Evolutionary conservation across 2,113 vertebrate genomes (phyloP), one percentile per base, ranked within the genome.

Genomic region (Chelonoidis abingdonii): DNA sequence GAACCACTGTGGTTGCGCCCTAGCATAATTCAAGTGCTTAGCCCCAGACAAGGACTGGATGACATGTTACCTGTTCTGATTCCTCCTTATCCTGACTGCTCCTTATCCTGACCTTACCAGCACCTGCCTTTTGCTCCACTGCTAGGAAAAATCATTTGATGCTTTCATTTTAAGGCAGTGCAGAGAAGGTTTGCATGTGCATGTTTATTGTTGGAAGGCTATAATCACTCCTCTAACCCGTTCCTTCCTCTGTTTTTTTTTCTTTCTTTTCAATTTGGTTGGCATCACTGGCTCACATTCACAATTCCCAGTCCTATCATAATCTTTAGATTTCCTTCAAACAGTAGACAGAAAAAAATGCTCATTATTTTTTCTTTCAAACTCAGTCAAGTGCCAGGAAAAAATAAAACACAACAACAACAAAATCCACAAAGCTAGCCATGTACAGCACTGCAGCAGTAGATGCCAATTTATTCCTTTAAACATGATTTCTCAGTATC

Each of bases 321-420:
- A 56, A 31, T 93, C 50, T 96, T 90, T 92, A 95, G 79, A 93
- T 95, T 93, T 93, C 1, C 10, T 94, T 95, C 87, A 95, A 94
- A 93, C 25, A 76, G 95, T 97, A 95, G 89, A 53, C 90, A 89
- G 83, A 89, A 95, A 95, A 95, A 35, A 29, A 27, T 89, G 82
- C 90, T 97, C 95, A 96, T 97, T 97, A 97, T 97, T 96, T 97
- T 69, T 94, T 95, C 93, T 97, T 95, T 96, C 96, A 97, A 94
- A 95, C 95, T 97, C 92, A 93, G 53, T 49, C 2, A 10, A 93
- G 59, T 93, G 89, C 92, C 94, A 94, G 84, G 95, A 96, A 94
- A 88, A 88, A 96, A 89, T 24, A 78, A 83, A 5, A 93, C 86
- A 86, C 72, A 88, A 50, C 90, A 93, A 89, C 86, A 72, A 62